These are phyloP conservation scores for Phrynosoma platyrhinos DNA, from an alignment of 2,113 vertebrate species.

Conservation along the genomic window DNA sequence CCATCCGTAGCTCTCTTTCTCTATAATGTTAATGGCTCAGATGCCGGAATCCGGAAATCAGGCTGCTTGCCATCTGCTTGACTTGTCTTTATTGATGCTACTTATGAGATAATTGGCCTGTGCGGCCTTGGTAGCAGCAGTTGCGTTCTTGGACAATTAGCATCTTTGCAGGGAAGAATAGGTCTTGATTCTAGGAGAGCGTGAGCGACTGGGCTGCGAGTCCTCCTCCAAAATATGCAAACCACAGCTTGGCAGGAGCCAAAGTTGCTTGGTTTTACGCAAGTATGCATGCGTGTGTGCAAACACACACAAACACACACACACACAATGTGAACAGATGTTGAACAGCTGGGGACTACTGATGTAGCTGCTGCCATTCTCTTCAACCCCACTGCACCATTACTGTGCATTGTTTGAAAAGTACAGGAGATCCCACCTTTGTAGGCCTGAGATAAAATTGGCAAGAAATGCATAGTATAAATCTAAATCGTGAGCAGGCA, in stretches of 20 bases:
- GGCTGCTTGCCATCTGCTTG: not conserved
- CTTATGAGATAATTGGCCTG: not conserved
- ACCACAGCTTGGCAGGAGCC: not conserved
- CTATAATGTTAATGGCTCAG: slow-evolving; percentile 26
- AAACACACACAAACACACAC: not conserved
- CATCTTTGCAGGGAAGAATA: not conserved
- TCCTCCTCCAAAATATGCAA: not conserved
- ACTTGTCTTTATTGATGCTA: slow-evolving; percentile 7
- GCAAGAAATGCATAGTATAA: no score
- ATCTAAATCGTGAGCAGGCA: no score
- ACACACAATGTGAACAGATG: not conserved
- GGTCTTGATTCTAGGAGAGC: not conserved
- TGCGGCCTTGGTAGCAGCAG: not conserved
- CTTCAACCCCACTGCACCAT: no score
- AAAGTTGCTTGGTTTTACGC: not conserved
- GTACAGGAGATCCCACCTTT: no score
- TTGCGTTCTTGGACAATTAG: not conserved
- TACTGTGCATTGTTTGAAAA: no score
- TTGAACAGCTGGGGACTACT: no score
- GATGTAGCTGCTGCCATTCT: no score
- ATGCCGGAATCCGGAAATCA: not conserved
- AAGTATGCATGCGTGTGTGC: no score
- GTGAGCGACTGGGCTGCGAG: not conserved
- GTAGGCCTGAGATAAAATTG: no score
- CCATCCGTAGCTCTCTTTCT: not conserved